Percentiles rank a stretch among this genome's conserved stretches.
Evolutionary conservation across 2,113 vertebrate species (phyloP).

Genomic region (Entomyzon cyanotis): DNA sequence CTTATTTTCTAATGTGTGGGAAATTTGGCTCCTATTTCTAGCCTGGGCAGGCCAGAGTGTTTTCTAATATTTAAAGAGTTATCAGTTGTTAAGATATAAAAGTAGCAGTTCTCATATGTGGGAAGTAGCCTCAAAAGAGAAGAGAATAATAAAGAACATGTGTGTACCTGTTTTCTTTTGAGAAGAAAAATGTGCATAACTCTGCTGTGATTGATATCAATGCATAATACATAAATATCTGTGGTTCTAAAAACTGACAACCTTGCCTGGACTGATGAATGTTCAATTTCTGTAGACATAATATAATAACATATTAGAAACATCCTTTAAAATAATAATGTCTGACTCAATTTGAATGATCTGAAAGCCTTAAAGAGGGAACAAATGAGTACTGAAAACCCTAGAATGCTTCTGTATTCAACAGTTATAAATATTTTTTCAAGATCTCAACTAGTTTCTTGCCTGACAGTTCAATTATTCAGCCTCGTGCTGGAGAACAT

Average conservation of each 20-base stretch:
- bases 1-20: neutral
- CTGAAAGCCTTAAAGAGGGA: constrained; percentile 16
- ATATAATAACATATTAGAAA: constrained; percentile 27
- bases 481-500: constrained; percentile 6
- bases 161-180: neutral
- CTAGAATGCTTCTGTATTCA: neutral
- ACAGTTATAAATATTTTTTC: constrained; percentile 19
- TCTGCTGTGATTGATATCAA: neutral
- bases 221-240: neutral
- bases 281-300: constrained; percentile 1
- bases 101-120: neutral
- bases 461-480: constrained; percentile 51
- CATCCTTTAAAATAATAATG: constrained; percentile 44
- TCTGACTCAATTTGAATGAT: neutral
- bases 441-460: neutral
- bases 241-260: constrained; percentile 4
- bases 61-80: neutral
- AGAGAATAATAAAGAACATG: neutral
- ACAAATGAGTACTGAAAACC: neutral
- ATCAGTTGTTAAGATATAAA: neutral
- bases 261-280: constrained; percentile 3
- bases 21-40: neutral
- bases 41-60: neutral
- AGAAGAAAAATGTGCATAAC: neutral
- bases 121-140: neutral